Evolutionary conservation across 1,140 invertebrate genomes (phyloP), one percentile per base, ranked within the genome.

Genomic region (Lucilia cuprina): DNA sequence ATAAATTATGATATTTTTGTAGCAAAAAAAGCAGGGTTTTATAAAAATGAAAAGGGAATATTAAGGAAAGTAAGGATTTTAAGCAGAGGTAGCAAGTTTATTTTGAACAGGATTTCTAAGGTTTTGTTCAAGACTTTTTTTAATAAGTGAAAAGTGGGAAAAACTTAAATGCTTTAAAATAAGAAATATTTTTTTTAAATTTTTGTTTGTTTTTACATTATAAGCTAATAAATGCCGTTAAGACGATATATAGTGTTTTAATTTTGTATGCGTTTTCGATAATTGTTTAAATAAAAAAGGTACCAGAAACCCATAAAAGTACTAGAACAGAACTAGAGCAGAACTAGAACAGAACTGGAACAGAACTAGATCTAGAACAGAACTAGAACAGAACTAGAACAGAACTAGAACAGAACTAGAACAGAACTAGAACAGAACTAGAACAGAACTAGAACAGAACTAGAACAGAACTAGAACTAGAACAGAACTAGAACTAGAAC

Each of bases 231-330:
- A 80, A 80, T 80, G 77, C 77, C 17, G 19, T 80, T 80, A 25
- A 49, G 84, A 86, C 84, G 84, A 82, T 84, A 85, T 65, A 21
- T 83, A 84, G 85, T 86, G 85, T 50, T 21, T 49, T 80, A 1
- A 2, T 0, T 78, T 19, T 47, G 34, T 41, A 47, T 78, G 75
- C 19, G 35, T 78, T 47, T 30, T 30, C 3, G 3, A 30, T 78
- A 49, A 70, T 70, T 19, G 19, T 70, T 35, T 41, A 19, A 47
- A 78, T 47, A 60, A n/a, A 60, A 17, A 30, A 30, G 25, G 25
- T 30, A 30, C 25, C 25, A 30, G 25, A 30, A 30, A 30, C 1
- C 25, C 3, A 30, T 1, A 30, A 30, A 1, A 30, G 25, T 2
- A 30, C 25, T 30, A 30, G 25, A 30, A 30, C 25, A 30, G 25